Percentiles rank a stretch among this genome's conserved stretches.
phyloP scores from a whole-genome alignment of 37 sponge, comb jelly and placozoan genomes.

The Petrosia ficiformis region DNA sequence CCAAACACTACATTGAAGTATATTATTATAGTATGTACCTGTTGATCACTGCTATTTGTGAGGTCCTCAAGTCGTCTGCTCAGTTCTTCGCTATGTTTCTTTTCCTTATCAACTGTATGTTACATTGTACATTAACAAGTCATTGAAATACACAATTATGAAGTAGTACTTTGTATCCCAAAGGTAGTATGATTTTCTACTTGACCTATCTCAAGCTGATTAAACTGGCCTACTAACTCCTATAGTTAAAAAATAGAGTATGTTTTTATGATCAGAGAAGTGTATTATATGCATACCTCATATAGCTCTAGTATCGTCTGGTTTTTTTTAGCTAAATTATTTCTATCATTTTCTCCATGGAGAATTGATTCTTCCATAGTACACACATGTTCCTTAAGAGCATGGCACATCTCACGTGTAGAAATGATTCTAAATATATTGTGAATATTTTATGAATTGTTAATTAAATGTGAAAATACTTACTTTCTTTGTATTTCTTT shows the following conservation, averaged over 20 bases:
- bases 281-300: no score
- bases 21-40: no score
- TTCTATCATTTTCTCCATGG: slow-evolving; percentile 46
- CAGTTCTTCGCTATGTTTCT: no score
- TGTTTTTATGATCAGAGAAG: no score
- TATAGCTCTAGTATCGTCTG: slow-evolving; percentile 19
- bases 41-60: no score
- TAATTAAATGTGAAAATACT: not conserved
- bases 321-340: slow-evolving; percentile 16
- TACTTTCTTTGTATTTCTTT: slow-evolving; percentile 65
- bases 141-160: no score
- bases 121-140: no score
- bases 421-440: slow-evolving; percentile 53
- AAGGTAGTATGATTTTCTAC: not conserved
- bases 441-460: not conserved
- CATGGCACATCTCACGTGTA: slow-evolving; percentile 83
- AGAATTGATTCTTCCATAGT: slow-evolving; percentile 49
- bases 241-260: not conserved
- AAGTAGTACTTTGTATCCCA: slow-evolving; percentile 27
- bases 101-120: no score
- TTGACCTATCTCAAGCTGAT: slow-evolving; percentile 25
- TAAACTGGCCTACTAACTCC: slow-evolving; percentile 38
- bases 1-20: no score
- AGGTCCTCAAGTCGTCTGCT: no score
- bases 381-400: slow-evolving; percentile 75